Evolutionary conservation across 2,888 invertebrate species (phyloP), one percentile per base, ranked within the genome.

Genomic region (Drosophila mayaguana): DNA sequence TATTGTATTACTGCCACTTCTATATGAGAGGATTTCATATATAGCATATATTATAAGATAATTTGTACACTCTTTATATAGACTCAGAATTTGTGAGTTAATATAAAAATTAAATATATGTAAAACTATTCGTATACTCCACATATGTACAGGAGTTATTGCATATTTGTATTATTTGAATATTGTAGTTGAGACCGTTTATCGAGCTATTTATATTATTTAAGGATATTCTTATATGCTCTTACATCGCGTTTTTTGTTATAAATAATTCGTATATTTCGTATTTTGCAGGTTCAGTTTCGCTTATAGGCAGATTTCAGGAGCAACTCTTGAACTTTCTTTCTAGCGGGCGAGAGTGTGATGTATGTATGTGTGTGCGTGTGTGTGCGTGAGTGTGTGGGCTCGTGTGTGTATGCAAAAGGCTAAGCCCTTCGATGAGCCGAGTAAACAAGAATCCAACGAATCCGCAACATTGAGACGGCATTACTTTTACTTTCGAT

Each of bases 401-500:
- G 4, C n/a, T 59, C 65, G 48, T 22, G 32, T 48, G 40, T 32
- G 38, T 38, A 28, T 46, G 48, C 20, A n/a, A 67, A 70, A 63
- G 70, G 61, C 61, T 77, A 77, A 79, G 78, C 78, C 73, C 67
- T 79, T 79, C 81, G 79, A 73, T 73, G 81, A 77, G 79, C 75
- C 72, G 60, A 71, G 63, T 45, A 66, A 71, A 70, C 57, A 72
- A 67, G 59, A 67, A 80, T 66, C 71, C 66, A 38, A 45, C 51
- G 64, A 78, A 69, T 72, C 81, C 80, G 53, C 68, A 63, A 71
- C 76, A 80, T 76, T 76, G 54, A 66, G 71, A 51, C 38, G 71
- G 71, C 62, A 75, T 78, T 78, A 80, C 76, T 75, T 70, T 78
- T 76, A 75, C 81, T 70, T 63, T 66, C 50, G 84, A 75, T 75